Conservation (phyloP, 1,140 invertebrate species). For the Pinna nobilis region DNA sequence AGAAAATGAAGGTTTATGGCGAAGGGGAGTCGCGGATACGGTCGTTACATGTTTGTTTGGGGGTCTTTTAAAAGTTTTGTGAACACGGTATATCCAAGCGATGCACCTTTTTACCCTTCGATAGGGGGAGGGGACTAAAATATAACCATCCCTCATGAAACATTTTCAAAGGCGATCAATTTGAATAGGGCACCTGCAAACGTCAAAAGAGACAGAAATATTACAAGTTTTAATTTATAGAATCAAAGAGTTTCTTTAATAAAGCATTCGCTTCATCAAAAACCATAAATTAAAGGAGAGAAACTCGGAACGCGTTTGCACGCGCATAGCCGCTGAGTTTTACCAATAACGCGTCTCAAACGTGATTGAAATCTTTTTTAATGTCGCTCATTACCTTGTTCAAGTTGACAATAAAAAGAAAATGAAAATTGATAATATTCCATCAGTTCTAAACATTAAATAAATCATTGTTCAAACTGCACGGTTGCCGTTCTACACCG, state of each 20-base stretch:
- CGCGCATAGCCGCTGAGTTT: slow-evolving; percentile 4
- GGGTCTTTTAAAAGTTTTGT: slow-evolving; percentile 16
- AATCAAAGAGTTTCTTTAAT: slow-evolving; percentile 21
- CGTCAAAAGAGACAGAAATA: slow-evolving; percentile 3
- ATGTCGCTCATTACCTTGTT: slow-evolving; percentile 3
- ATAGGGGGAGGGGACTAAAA: slow-evolving; percentile 19
- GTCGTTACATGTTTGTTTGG: slow-evolving; percentile 14
- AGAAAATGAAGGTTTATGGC: slow-evolving; percentile 13
- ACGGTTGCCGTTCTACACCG: too few relatives aligned
- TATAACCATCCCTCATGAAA: too few relatives aligned
- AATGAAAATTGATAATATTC: slow-evolving; percentile 7
- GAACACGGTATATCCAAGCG: slow-evolving; percentile 1
- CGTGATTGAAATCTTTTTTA: slow-evolving; percentile 16
- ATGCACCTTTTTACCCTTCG: slow-evolving; percentile 11
- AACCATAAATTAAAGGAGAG: slow-evolving; percentile 16
- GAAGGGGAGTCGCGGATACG: slow-evolving; percentile 15
- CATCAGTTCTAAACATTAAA: too few relatives aligned
- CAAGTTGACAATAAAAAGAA: slow-evolving; percentile 14
- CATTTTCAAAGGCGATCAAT: too few relatives aligned
- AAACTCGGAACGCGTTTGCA: slow-evolving; percentile 14
- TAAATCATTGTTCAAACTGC: too few relatives aligned
- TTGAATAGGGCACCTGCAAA: slow-evolving; percentile 19
- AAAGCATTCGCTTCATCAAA: slow-evolving; percentile 12
- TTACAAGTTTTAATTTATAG: slow-evolving; percentile 13
- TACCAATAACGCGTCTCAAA: slow-evolving; percentile 2